Conservation (phyloP, 1,140 invertebrate species). For the Kradibia gibbosae region DNA sequence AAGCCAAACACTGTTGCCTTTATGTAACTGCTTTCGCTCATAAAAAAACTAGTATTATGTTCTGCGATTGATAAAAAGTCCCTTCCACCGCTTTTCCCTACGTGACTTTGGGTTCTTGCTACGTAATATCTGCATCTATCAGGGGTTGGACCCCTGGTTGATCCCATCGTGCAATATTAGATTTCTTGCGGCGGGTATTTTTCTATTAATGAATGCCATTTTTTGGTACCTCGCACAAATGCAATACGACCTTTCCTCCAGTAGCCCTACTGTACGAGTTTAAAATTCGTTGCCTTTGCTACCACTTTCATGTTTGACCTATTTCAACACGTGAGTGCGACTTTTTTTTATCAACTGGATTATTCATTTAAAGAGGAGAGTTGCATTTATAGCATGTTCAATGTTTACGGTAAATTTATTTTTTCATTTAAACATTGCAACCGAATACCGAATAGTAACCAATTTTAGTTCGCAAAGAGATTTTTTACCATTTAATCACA, state of each 20-base stretch:
- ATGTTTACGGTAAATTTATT: no score
- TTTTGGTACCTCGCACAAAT: conserved; percentile 9
- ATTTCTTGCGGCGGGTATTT: neutral
- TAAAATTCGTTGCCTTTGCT: conserved; percentile 34
- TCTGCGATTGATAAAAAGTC: conserved; percentile 27
- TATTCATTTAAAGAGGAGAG: conserved; percentile 14
- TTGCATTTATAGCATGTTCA: neutral
- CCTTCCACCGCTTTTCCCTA: neutral
- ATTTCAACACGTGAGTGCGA: conserved; percentile 41
- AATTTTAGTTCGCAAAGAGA: no score
- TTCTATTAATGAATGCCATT: neutral
- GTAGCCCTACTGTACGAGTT: neutral
- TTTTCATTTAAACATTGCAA: no score
- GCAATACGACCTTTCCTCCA: conserved; percentile 15
- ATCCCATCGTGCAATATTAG: neutral
- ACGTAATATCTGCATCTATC: neutral
- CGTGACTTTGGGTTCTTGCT: neutral
- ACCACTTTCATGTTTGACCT: conserved; percentile 47
- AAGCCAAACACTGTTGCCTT: neutral
- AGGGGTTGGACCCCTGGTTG: neutral
- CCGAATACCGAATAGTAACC: no score
- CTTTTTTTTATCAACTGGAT: conserved; percentile 9
- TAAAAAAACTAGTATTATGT: neutral
- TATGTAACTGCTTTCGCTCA: neutral
- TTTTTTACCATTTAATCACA: no score